Base-by-base conservation (phyloP, 2,888 invertebrate genomes). In the Atrina japonica region DNA sequence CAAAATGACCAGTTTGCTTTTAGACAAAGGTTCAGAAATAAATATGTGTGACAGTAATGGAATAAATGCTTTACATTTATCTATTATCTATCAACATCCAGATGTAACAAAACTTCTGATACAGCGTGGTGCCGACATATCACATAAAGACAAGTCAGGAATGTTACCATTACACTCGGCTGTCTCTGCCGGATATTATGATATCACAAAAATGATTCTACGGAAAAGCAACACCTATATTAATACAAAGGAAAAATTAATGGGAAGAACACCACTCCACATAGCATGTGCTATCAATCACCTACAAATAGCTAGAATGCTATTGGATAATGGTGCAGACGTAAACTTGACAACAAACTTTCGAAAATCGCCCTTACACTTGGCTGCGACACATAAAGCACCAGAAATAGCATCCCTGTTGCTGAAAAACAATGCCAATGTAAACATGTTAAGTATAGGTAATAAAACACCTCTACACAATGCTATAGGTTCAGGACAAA, bases 221-320 rank as follows among this genome's bases (percentile, higher is more conserved):
- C 75, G 71, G 27, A 78, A 74, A 70, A 85, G 82, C 70, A 80
- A 80, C 29, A 76, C 83, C 29, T 83, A 84, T 66, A 75, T 85
- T 21, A 85, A 86, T 66, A 78, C 78, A 35, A 84, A 82, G 45
- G 84, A 84, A 53, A 81, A 80, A 52, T 66, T 82, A 21, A 82
- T 87, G 80, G 87, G 87, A 23, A 70, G 86, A 43, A 86, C 86
- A 3, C 85, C 87, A 0, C 66, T 87, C 16, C 83, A 84, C 60
- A 65, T 86, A 35, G 83, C 87, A 11, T 87, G 87, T 77, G 75
- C 76, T 18, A 76, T 76, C 49, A 82, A 78, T 52, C 72, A 73
- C 60, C 61, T 76, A 23, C 75, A 76, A 21, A 74, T 86, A 66
- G 83, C 81, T 9, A 74, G 71, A 60, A 70, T 84, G 55, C 77